Base-by-base conservation (phyloP, 2,797 vertebrate species). In the Cottoperca gobio region DNA sequence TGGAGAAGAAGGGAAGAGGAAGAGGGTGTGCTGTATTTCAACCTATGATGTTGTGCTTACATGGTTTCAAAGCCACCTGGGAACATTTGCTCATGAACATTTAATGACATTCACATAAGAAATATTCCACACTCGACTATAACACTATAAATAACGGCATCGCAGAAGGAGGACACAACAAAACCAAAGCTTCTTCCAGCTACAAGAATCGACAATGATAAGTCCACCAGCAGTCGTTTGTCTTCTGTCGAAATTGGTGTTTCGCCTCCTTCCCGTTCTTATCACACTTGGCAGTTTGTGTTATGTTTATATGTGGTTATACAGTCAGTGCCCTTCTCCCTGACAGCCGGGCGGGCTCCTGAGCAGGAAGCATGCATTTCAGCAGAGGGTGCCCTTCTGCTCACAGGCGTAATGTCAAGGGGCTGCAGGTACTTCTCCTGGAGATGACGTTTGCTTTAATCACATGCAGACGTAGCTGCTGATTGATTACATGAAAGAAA, bases 141-240 rank as follows among this genome's bases (percentile, higher is more conserved):
- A 2, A 82, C 82, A 68, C 80, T 88, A 84, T 86, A 90, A 90
- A 93, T 89, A 88, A 61, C 74, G 42, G 19, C 19, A 59, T 39
- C 17, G 8, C 83, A 84, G 76, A 71, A 77, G 79, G 75, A 79
- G 39, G 28, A 17, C 69, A 70, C 75, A 85, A 68, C 58, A 76
- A 86, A 85, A 74, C 72, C 40, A 76, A 73, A 82, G 79, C 86
- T 66, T 84, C 87, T 73, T 79, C 70, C 67, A 75, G 78, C 74
- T 81, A 82, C 88, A 81, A 39, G 71, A 88, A 91, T 87, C 73
- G 58, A 77, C 83, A 59, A 80, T 59, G 90, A 91, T 91, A 90
- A 91, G 85, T 90, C 81, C 80, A 82, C 78, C 62, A 85, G 81
- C 82, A 89, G 86, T 91, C 88, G 60, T 93, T 93, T 94, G 90